Evolutionary conservation across 2,113 vertebrate genomes (phyloP).

Genomic region (Malurus elegans): DNA sequence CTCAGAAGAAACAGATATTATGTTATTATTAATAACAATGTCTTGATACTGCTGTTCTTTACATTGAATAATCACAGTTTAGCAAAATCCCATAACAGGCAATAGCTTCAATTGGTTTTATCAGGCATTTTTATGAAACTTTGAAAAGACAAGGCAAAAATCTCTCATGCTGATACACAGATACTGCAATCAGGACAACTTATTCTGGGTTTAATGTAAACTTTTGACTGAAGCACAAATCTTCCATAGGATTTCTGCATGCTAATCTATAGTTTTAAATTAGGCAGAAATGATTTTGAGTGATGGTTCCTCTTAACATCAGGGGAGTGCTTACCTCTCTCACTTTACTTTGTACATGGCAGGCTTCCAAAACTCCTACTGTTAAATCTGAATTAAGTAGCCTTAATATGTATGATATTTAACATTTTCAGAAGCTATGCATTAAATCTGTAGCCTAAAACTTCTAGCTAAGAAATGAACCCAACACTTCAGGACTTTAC

Average conservation of each 20-base stretch:
- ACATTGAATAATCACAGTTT: background rate
- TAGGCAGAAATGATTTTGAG: constrained; percentile 13
- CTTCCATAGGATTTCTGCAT: background rate
- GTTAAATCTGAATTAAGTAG: constrained; percentile 57
- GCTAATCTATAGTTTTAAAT: constrained; percentile 7
- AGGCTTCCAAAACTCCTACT: constrained; percentile 50
- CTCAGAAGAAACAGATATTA: background rate
- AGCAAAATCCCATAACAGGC: background rate
- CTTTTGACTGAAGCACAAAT: background rate
- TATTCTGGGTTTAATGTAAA: background rate
- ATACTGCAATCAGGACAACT: background rate
- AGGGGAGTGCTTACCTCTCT: constrained; percentile 30
- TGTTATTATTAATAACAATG: background rate
- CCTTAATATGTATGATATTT: constrained; percentile 50
- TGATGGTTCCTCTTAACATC: constrained; percentile 21
- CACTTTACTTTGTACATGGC: constrained; percentile 28
- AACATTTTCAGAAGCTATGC: constrained; percentile 43
- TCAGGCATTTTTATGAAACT: background rate
- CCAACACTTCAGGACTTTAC: background rate
- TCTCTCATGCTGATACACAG: background rate
- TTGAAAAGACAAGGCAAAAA: background rate
- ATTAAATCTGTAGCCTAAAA: constrained; percentile 43
- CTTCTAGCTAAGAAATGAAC: constrained; percentile 7
- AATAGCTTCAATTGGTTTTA: background rate
- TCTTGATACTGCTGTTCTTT: background rate